Percentiles rank a stretch among this genome's conserved stretches.
Evolutionary conservation across 2,797 vertebrate species (phyloP).

Genomic region (Naso thynnoides): DNA sequence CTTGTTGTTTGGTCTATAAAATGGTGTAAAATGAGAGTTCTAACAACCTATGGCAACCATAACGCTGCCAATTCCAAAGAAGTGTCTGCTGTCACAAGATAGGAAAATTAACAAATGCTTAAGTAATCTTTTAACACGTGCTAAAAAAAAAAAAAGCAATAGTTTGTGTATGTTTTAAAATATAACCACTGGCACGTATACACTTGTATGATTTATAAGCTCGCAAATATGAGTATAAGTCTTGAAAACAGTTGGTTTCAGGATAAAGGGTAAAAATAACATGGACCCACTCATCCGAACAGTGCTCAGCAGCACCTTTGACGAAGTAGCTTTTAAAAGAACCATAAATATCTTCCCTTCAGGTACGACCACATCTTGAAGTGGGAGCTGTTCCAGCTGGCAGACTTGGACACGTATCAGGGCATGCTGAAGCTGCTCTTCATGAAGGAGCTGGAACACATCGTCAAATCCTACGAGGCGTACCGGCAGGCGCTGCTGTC

Average conservation of each 20-base stretch:
- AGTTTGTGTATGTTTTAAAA: neutral
- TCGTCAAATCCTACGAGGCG: slow-evolving; percentile 98
- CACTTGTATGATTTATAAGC: neutral
- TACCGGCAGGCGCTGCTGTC: slow-evolving; percentile 94
- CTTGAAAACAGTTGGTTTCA: neutral
- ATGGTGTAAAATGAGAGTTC: neutral
- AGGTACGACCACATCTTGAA: slow-evolving; percentile 99
- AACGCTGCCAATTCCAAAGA: too few species aligned
- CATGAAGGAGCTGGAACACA: slow-evolving; percentile 99
- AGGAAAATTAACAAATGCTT: neutral
- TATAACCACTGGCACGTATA: neutral
- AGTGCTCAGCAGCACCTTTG: neutral
- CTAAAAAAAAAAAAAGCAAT: too few species aligned
- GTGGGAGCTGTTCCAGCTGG: slow-evolving; percentile 99
- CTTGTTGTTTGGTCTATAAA: neutral
- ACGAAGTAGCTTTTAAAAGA: neutral
- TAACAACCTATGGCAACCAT: neutral
- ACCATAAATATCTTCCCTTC: slow-evolving; percentile 26
- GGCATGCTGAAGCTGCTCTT: slow-evolving; percentile 99
- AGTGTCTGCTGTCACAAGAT: too few species aligned
- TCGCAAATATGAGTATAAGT: neutral
- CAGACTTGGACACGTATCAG: slow-evolving; percentile 98
- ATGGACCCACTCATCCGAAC: neutral
- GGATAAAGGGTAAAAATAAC: neutral
- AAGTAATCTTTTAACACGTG: too few species aligned